These are phyloP conservation scores for Drosophila merina DNA, from an alignment of 2,888 invertebrate species.

Conservation along the genomic window DNA sequence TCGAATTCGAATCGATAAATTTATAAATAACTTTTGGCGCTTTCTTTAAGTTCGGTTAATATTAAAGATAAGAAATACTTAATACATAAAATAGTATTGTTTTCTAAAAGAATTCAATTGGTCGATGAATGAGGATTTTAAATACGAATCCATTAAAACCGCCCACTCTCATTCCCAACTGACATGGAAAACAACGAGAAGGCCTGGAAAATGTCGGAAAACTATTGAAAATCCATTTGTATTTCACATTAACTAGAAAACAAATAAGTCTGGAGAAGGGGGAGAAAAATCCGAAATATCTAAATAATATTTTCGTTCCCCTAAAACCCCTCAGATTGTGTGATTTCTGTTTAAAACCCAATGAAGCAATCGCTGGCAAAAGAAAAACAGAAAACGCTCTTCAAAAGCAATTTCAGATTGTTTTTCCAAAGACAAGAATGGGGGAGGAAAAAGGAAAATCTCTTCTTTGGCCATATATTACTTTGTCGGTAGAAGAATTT, in stretches of 20 bases:
- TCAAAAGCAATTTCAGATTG: conserved; percentile 71
- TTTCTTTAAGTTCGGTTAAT: neutral
- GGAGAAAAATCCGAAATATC: neutral
- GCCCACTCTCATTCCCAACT: conserved; percentile 9
- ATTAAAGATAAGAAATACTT: neutral
- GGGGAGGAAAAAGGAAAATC: conserved; percentile 26
- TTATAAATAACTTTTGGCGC: neutral
- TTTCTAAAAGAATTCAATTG: neutral
- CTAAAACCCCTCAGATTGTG: neutral
- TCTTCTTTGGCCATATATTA: conserved; percentile 35
- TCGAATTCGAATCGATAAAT: neutral
- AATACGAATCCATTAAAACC: neutral
- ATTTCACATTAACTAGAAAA: conserved; percentile 33
- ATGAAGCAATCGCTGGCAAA: conserved; percentile 53
- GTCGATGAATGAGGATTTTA: conserved; percentile 12
- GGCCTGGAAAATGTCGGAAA: conserved; percentile 21
- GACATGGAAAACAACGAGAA: conserved; percentile 9
- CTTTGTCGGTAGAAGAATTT: conserved; percentile 34
- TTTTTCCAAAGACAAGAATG: conserved; percentile 40
- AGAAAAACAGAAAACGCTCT: conserved; percentile 50
- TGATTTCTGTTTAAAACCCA: conserved; percentile 12
- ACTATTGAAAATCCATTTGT: conserved; percentile 40
- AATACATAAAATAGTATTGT: neutral
- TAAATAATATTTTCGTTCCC: conserved; percentile 5
- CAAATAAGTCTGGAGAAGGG: neutral